These are phyloP conservation scores for Dendrocopos noguchii DNA, from an alignment of 2,113 vertebrate species.

Conservation along the genomic window DNA sequence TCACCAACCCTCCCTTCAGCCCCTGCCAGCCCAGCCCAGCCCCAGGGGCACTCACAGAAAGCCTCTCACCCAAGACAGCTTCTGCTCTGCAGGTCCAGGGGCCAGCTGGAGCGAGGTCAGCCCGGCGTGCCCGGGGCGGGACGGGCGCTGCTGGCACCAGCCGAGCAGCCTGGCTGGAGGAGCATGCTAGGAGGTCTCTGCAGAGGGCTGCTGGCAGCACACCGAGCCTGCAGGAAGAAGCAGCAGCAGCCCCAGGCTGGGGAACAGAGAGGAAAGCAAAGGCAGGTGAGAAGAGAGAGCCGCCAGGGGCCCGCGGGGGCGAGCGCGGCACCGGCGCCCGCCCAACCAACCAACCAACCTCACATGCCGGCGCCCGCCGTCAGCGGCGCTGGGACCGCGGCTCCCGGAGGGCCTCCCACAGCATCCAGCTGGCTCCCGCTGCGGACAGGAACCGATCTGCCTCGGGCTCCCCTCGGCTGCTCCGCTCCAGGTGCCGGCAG, in stretches of 20 bases:
- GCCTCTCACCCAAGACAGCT: conserved; percentile 12
- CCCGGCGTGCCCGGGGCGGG: neutral
- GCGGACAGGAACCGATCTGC: neutral
- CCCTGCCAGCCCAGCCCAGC: neutral
- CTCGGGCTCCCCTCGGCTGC: neutral
- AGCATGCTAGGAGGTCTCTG: conserved; percentile 34
- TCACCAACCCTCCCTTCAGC: neutral
- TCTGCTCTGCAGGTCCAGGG: neutral
- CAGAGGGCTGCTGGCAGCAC: neutral
- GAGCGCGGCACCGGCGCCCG: neutral
- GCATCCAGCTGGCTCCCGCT: neutral
- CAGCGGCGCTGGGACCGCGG: neutral
- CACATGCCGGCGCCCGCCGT: neutral
- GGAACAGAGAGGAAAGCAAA: neutral
- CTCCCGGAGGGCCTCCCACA: neutral
- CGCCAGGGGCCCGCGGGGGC: accelerated
- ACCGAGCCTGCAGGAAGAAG: neutral
- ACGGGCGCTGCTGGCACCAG: neutral
- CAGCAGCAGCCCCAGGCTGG: neutral
- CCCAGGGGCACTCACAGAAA: neutral
- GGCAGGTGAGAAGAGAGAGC: neutral
- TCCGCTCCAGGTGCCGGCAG: neutral
- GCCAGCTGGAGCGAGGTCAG: neutral
- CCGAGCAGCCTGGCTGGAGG: neutral
- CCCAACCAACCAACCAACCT: too few relatives aligned